Percentiles rank a stretch among this genome's conserved stretches.
These are phyloP conservation scores for Hyposoter didymator DNA, from an alignment of 2,888 invertebrate genomes.

Conservation along the genomic window DNA sequence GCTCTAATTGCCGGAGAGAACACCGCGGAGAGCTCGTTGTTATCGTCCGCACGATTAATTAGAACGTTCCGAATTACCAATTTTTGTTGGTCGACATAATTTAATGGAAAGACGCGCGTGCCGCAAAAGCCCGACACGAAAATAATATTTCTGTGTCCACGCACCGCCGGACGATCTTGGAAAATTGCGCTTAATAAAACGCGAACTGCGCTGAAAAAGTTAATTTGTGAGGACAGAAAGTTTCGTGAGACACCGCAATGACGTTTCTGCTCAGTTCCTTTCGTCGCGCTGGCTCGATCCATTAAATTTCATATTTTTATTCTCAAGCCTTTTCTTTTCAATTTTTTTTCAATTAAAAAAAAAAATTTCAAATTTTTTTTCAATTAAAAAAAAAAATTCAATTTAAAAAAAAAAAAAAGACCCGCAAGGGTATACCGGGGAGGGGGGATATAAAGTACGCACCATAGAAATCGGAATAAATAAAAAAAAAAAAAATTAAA, in stretches of 20 bases:
- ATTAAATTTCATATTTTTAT: neutral
- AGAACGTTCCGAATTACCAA: constrained; percentile 54
- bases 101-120: constrained; percentile 38
- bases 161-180: constrained; percentile 8
- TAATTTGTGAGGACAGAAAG: neutral
- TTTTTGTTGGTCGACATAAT: constrained; percentile 49
- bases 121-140: neutral
- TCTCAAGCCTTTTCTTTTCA: neutral
- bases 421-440: no score
- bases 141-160: constrained; percentile 6
- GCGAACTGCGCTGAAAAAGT: no score
- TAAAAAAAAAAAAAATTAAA: no score
- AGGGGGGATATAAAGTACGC: no score
- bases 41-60: constrained; percentile 60
- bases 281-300: neutral
- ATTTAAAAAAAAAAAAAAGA: no score
- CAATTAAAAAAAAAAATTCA: no score
- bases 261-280: neutral
- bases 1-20: constrained; percentile 47
- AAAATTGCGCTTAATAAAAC: neutral
- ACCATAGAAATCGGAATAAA: no score
- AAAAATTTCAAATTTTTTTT: no score
- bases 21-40: constrained; percentile 53
- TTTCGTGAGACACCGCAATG: neutral
- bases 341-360: no score